phyloP scores from a whole-genome alignment of 2,797 vertebrate species.

The Okamejei kenojei region DNA sequence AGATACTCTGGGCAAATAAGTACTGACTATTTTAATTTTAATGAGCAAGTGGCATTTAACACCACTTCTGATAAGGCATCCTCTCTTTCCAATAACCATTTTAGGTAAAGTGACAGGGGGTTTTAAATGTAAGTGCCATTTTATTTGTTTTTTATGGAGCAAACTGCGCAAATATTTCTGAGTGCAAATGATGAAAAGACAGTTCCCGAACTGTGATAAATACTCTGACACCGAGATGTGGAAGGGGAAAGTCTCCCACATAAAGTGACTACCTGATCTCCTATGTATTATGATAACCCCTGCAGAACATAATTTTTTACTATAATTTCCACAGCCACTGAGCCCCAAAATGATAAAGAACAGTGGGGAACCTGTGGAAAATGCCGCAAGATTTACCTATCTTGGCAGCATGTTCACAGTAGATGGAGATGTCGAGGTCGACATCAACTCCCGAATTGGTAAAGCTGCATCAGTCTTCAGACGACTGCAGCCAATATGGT shows the following conservation, averaged over 20 bases:
- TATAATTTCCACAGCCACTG: background rate
- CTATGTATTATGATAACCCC: background rate
- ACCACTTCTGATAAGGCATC: background rate
- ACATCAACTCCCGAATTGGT: no score
- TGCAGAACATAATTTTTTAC: background rate
- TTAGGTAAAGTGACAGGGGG: background rate
- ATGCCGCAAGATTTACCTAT: no score
- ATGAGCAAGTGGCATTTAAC: no score
- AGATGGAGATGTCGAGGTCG: no score
- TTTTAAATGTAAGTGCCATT: background rate
- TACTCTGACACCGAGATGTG: background rate
- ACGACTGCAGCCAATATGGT: no score
- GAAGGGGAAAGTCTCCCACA: background rate
- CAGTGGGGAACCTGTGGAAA: no score
- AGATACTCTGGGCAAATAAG: no score
- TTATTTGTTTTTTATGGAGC: background rate
- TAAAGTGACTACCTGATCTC: background rate
- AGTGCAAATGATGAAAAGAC: background rate
- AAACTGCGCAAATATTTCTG: background rate
- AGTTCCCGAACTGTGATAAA: background rate
- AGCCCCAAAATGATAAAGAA: background rate
- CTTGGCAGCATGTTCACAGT: no score
- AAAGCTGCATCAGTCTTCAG: no score
- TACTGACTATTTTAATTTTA: background rate
- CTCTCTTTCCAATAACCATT: background rate